phyloP scores from a whole-genome alignment of 2,113 vertebrate genomes.

The Apodemus speciosus region DNA sequence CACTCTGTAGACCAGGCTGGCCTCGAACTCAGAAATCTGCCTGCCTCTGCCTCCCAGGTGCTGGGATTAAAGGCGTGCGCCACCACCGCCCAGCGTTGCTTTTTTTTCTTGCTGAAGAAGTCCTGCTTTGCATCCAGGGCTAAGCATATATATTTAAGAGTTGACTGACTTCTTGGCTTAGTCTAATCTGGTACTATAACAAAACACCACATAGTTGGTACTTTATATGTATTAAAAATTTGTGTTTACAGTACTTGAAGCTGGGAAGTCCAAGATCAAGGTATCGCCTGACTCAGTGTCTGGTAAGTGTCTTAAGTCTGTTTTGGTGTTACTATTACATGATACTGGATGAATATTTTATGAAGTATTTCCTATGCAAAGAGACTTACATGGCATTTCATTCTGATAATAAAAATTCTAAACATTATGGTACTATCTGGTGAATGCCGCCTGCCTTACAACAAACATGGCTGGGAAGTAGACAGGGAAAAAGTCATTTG shows the following conservation, averaged over 20 bases:
- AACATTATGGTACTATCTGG: neutral
- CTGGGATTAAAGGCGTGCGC: no score
- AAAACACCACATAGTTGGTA: neutral
- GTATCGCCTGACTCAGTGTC: neutral
- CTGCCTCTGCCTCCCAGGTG: no score
- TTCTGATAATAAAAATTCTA: neutral
- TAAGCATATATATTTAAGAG: neutral
- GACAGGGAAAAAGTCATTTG: neutral
- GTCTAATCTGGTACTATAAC: neutral
- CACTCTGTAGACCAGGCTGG: no score
- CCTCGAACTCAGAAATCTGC: no score
- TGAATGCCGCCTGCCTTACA: neutral
- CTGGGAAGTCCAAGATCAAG: slow-evolving; percentile 38
- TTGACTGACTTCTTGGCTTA: neutral
- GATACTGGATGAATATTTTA: neutral
- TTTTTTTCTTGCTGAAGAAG: slow-evolving; percentile 26
- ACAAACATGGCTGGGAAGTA: neutral
- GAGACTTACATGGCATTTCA: neutral
- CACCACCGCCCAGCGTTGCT: neutral
- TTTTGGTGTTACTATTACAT: neutral
- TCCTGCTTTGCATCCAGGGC: neutral
- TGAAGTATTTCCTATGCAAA: neutral
- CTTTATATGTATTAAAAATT: neutral
- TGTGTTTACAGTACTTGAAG: neutral
- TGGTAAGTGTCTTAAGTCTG: neutral